Conservation (phyloP, 2,888 invertebrate genomes). For the Andrena bicolor region DNA sequence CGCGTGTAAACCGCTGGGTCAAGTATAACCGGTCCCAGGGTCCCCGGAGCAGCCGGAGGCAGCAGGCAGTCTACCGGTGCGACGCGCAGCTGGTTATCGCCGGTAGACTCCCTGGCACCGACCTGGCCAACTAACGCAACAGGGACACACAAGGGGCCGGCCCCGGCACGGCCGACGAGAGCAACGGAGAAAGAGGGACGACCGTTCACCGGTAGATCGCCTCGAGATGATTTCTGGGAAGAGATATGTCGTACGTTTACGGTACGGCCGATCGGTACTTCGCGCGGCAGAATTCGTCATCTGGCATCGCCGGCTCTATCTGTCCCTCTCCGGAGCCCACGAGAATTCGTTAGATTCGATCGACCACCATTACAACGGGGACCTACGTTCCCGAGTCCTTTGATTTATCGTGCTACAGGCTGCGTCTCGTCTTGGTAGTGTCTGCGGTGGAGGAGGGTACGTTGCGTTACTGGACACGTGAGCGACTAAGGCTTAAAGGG, state of each 20-base stretch:
- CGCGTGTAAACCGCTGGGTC: conserved; percentile 78
- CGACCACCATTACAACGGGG: neutral
- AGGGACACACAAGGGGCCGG: conserved; percentile 64
- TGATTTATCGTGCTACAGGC: neutral
- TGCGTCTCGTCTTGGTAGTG: too few species aligned
- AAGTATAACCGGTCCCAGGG: conserved; percentile 81
- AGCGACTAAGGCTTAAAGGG: too few species aligned
- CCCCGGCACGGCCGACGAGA: conserved; percentile 33
- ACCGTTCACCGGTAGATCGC: conserved; percentile 66
- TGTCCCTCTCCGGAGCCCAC: conserved; percentile 9
- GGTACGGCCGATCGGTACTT: conserved; percentile 49
- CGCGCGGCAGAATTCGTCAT: conserved; percentile 48
- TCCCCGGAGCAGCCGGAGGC: conserved; percentile 69
- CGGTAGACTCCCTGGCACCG: conserved; percentile 80
- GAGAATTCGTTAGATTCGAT: conserved; percentile 2
- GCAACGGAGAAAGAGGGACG: conserved; percentile 57
- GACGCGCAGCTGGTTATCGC: conserved; percentile 76
- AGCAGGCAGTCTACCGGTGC: conserved; percentile 78
- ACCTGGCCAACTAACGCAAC: conserved; percentile 76
- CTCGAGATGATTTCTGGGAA: conserved; percentile 64
- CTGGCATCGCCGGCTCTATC: conserved; percentile 19
- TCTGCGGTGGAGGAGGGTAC: too few species aligned
- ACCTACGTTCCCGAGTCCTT: neutral
- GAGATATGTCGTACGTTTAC: conserved; percentile 58
- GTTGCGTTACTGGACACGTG: too few species aligned